A percentile compares a stretch with the other conserved stretches of the same genome.
phyloP scores from a whole-genome alignment of 2,888 invertebrate genomes.

The Pherbina coryleti region DNA sequence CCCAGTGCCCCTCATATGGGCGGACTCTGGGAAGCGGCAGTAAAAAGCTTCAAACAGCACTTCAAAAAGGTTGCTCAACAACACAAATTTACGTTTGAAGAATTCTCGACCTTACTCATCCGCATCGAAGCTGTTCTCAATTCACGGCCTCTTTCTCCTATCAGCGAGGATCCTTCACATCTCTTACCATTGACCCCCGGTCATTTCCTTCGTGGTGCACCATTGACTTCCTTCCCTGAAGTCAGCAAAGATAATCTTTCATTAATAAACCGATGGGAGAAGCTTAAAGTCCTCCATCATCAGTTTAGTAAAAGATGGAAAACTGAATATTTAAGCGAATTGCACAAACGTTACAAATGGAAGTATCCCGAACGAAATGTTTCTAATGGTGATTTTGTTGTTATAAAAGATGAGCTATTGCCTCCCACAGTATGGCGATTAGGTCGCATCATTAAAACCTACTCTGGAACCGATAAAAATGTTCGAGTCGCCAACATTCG shows the following conservation, averaged over 20 bases:
- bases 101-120: not conserved
- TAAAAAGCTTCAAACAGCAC: not conserved
- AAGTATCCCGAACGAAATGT: not conserved
- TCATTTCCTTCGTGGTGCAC: not conserved
- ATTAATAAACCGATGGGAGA: not conserved
- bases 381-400: not conserved
- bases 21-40: too few species aligned
- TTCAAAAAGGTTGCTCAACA: not conserved
- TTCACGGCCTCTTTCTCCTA: not conserved
- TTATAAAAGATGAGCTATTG: not conserved
- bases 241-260: not conserved
- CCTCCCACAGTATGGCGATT: constrained; percentile 18
- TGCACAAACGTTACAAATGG: not conserved
- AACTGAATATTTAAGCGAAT: not conserved
- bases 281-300: not conserved
- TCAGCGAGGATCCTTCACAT: not conserved
- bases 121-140: not conserved
- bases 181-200: not conserved
- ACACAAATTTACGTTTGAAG: not conserved
- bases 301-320: not conserved
- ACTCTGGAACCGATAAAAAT: not conserved
- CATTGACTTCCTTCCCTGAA: not conserved
- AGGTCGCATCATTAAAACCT: not conserved
- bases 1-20: too few species aligned
- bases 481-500: too few species aligned